Percentiles rank a stretch among this genome's conserved stretches.
phyloP scores from a whole-genome alignment of 1,140 invertebrate genomes.

The Heliconius melpomene region DNA sequence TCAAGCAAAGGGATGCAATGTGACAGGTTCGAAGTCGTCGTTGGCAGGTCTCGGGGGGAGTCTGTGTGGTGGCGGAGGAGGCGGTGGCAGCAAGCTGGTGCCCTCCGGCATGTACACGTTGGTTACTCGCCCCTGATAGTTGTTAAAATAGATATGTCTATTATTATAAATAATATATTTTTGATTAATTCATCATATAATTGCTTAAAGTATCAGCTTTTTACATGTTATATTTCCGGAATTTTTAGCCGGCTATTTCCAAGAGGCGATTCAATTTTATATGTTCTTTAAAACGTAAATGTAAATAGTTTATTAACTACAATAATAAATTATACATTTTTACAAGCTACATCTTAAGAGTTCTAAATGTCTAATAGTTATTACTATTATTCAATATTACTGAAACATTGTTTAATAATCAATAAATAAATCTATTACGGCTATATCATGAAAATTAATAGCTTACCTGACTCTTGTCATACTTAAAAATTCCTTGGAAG shows the following conservation, averaged over 20 bases:
- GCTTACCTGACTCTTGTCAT: constrained; percentile 75
- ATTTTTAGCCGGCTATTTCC: too few species aligned
- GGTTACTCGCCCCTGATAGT: constrained; percentile 79
- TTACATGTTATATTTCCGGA: too few species aligned
- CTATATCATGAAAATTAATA: neutral
- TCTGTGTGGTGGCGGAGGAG: constrained; percentile 76
- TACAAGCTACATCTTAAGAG: too few species aligned
- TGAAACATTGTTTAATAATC: neutral
- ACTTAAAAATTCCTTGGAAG: constrained; percentile 79
- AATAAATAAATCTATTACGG: neutral
- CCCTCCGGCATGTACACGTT: constrained; percentile 82
- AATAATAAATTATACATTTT: too few species aligned
- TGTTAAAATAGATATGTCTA: neutral
- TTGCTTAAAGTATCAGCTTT: too few species aligned
- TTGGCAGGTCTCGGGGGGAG: constrained; percentile 71
- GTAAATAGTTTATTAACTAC: too few species aligned
- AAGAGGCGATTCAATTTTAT: too few species aligned
- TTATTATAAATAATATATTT: neutral
- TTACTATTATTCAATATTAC: too few species aligned
- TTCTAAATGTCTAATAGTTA: too few species aligned
- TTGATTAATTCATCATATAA: too few species aligned
- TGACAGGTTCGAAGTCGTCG: constrained; percentile 80
- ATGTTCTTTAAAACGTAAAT: too few species aligned
- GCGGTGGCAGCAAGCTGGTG: constrained; percentile 79
- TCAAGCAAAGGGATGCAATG: constrained; percentile 77